Evolutionary conservation across 2,797 vertebrate species (phyloP), one percentile per base, ranked within the genome.

Genomic region (Echeneis naucrates): DNA sequence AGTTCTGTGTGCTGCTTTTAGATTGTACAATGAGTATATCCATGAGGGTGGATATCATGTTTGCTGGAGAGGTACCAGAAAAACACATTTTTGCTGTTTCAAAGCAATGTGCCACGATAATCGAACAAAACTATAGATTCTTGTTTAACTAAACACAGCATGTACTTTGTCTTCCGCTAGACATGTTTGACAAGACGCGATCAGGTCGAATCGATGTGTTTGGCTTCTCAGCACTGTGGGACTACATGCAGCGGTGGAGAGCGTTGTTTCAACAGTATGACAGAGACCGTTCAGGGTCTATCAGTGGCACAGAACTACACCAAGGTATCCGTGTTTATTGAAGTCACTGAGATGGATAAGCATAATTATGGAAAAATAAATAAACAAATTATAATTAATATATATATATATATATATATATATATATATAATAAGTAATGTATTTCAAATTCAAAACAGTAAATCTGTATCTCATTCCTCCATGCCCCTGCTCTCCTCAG

Each of bases 151-250:
- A 13, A 83, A 33, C 4, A 0, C 16, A 32, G 5, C 42, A 12
- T 55, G 33, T 45, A 57, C 30, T 21, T 40, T 61, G 23, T 75
- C 0, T 47, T 0, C 44, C 54, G 2, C 56, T 84, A 99, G 98
- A 99, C 91, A 97, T 97, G 97, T 99, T 99, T 65, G 97, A 99
- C 91, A 96, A 95, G 91, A 97, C 92, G 17, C 95, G 92, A 44
- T 90, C 95, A 0, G 97, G 98, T 1, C 95, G 92, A 52, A 96
- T 99, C 0, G 97, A 99, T 3, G 13, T 98, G 66, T 93, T 94
- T 0, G 96, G 96, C 12, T 99, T 99, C 94, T 97, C 98, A 0
- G 96, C 96, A 16, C 75, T 99, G 69, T 97, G 97, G 93, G 92
- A 89, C 6, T 98, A 95, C 92, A 93, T 99, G 86, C 97, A 97